Evolutionary conservation across 2,888 invertebrate genomes (phyloP), one percentile per base, ranked within the genome.

Genomic region (Zaprionus lineosus): DNA sequence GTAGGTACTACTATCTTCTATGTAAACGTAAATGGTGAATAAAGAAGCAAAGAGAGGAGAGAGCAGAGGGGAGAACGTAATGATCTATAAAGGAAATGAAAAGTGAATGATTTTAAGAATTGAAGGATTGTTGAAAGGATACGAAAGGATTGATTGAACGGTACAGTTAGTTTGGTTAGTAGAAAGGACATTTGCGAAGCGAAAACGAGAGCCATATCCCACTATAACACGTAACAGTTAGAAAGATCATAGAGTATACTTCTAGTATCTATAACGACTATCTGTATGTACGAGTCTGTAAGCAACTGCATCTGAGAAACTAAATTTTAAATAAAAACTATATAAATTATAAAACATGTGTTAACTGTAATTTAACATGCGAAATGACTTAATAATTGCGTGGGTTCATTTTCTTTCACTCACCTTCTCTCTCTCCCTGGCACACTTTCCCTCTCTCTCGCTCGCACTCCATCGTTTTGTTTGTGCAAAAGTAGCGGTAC

Each of bases 1-100:
- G 84, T 84, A 81, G n/a, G n/a, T n/a, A n/a, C n/a, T n/a, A n/a
- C n/a, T 69, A 64, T 57, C 56, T 62, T 63, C 68, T 64, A 44
- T 52, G 47, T 24, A 46, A 6, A 8, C 24, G 4, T 7, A 24
- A 24, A 2, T 8, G n/a, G n/a, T n/a, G n/a, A n/a, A n/a, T n/a
- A n/a, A n/a, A n/a, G n/a, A n/a, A n/a, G n/a, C n/a, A n/a, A n/a
- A n/a, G n/a, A n/a, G n/a, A n/a, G n/a, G n/a, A n/a, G n/a, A n/a
- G n/a, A n/a, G n/a, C n/a, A n/a, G n/a, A n/a, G n/a, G n/a, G n/a
- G n/a, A n/a, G n/a, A n/a, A n/a, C n/a, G n/a, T n/a, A n/a, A n/a
- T n/a, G n/a, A n/a, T n/a, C n/a, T n/a, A n/a, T n/a, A n/a, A n/a
- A n/a, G n/a, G n/a, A n/a, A n/a, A n/a, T n/a, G n/a, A n/a, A n/a